Base-by-base conservation (phyloP, 2,888 invertebrate species). In the Oegoconia quadripuncta region DNA sequence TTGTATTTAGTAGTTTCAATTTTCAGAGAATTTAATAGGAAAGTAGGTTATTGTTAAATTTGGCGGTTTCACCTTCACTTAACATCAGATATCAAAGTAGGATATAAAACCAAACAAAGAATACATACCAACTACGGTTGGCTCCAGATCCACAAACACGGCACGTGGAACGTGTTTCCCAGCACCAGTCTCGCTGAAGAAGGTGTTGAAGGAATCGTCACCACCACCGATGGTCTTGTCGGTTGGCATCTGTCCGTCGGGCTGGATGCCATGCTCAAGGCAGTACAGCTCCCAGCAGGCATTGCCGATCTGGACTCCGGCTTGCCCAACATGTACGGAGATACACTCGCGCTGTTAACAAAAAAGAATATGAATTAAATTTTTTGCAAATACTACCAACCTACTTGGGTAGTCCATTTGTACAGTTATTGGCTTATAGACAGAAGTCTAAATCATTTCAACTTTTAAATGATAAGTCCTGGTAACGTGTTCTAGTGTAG, bases 151-250 rank as follows among this genome's bases (percentile, higher is more conserved):
- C 8, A 98, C 97, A 69, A 97, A 98, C 40, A 97, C 96, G 27
- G 95, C 97, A 59, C 97, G 90, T 34, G 97, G 97, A 8, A 98
- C 97, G 74, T 98, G 97, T 73, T 98, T 98, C 66, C 98, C 98
- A 28, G 96, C 94, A 37, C 96, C 96, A 41, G 97, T 98, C 86
- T 98, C 97, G 62, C 93, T 93, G 91, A 95, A 95, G 91, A 95
- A 95, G 69, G 95, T 98, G 89, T 97, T 97, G 90, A 97, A 98
- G 44, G 95, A 96, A 86, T 97, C 97, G 70, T 98, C 97, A 41
- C 95, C 95, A 50, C 95, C 95, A 34, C 96, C 96, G 51, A 95
- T 91, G 68, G 95, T 94, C 88, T 96, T 96, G 88, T 97, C 97
- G 39, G 95, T 93, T 59, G 97, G 97, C 96, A 96, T 96, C 88